Percentiles rank a stretch among this genome's conserved stretches.
These are phyloP conservation scores for human DNA, from an alignment of 2,113 vertebrate genomes.

Conservation along the genomic window DNA sequence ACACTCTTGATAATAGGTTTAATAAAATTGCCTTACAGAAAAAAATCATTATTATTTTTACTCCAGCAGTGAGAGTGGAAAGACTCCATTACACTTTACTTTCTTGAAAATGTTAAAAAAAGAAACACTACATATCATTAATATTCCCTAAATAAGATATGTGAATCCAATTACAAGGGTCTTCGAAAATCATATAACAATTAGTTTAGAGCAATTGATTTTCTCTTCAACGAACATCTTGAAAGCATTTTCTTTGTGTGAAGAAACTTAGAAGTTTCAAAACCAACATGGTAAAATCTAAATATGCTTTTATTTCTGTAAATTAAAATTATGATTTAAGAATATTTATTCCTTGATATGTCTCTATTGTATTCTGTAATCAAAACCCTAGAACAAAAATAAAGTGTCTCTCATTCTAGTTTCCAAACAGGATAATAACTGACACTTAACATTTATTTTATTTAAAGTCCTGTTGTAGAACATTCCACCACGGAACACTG, in stretches of 20 bases:
- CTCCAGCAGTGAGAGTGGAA: background rate
- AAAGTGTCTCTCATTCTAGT: background rate
- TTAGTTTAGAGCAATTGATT: background rate
- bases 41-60: background rate
- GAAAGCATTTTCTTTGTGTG: background rate
- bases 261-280: background rate
- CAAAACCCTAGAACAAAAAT: slow-evolving; percentile 31
- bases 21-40: background rate
- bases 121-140: background rate
- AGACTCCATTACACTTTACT: background rate
- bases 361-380: background rate
- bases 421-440: background rate
- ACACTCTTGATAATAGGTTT: background rate
- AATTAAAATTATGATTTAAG: background rate
- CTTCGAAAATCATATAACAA: background rate
- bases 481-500: slow-evolving; percentile 3
- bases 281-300: background rate
- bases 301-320: background rate
- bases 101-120: slow-evolving; percentile 17
- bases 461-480: slow-evolving; percentile 13
- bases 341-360: background rate
- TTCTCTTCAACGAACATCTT: background rate
- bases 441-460: background rate
- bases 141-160: background rate
- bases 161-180: background rate